Conservation (phyloP, 2,888 invertebrate genomes). For the Metacarcinus magister region DNA sequence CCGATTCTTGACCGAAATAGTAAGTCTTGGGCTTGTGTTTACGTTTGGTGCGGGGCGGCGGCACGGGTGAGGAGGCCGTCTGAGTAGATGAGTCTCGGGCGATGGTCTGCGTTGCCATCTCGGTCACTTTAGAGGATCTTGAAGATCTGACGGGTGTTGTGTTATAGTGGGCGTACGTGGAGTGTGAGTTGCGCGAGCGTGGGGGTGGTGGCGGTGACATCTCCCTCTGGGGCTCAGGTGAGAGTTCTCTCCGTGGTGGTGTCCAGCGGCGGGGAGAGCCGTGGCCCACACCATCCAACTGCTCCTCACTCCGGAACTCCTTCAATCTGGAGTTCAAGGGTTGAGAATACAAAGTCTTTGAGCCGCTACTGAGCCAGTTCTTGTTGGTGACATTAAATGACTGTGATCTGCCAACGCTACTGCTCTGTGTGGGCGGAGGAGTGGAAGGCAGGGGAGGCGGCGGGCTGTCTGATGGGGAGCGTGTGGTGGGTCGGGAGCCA, state of each 20-base stretch:
- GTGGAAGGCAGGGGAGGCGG: conserved; percentile 74
- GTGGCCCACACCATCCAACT: conserved; percentile 73
- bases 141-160: conserved; percentile 73
- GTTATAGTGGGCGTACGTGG: conserved; percentile 64
- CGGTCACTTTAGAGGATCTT: conserved; percentile 55
- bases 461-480: conserved; percentile 76
- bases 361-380: conserved; percentile 66
- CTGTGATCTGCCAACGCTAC: conserved; percentile 80
- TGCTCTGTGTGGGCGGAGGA: conserved; percentile 66
- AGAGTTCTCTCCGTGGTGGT: conserved; percentile 66
- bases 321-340: conserved; percentile 71
- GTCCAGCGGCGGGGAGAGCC: conserved; percentile 62
- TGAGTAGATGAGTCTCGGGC: conserved; percentile 74
- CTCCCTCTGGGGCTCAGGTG: conserved; percentile 68
- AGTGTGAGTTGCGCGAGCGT: conserved; percentile 58
- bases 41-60: conserved; percentile 81
- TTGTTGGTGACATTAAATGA: conserved; percentile 78
- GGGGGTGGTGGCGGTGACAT: conserved; percentile 73
- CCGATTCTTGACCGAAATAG: conserved; percentile 81
- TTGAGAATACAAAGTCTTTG: conserved; percentile 58
- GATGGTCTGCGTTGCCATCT: conserved; percentile 69
- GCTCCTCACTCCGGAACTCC: conserved; percentile 80
- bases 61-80: conserved; percentile 78
- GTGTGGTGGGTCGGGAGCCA: conserved; percentile 40
- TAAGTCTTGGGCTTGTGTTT: conserved; percentile 81